phyloP scores from a whole-genome alignment of 2,113 vertebrate species.

The Hymenochirus boettgeri region DNA sequence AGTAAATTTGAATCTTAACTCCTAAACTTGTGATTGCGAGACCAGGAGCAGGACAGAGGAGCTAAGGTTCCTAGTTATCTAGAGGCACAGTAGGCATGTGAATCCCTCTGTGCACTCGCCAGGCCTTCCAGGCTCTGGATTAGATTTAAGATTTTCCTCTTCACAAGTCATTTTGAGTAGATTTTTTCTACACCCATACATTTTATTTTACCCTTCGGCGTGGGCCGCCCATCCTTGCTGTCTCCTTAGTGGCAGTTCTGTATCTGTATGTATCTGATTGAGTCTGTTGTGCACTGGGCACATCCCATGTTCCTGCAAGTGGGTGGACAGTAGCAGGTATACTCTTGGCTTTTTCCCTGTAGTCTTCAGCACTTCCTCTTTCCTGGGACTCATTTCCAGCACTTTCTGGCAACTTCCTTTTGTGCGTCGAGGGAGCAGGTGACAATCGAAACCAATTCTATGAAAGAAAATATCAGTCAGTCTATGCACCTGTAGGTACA shows the following conservation, averaged over 20 bases:
- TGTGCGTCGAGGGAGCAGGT: constrained; percentile 66
- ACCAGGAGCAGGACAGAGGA: no score
- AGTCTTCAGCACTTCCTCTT: constrained; percentile 73
- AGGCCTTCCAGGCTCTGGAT: no score
- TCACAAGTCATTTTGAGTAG: no score
- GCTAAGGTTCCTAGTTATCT: no score
- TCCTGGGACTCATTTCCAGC: constrained; percentile 69
- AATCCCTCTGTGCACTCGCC: no score
- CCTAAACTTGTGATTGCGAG: no score
- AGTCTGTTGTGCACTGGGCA: constrained; percentile 47
- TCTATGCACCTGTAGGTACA: no score
- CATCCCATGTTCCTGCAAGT: constrained; percentile 47
- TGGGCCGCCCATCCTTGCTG: constrained; percentile 46
- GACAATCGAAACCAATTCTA: constrained; percentile 96
- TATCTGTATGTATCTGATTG: constrained; percentile 51
- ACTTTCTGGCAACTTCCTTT: constrained; percentile 63
- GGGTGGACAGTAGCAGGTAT: constrained; percentile 45
- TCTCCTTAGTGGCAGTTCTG: constrained; percentile 47
- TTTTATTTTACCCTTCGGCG: constrained; percentile 42
- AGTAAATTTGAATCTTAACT: no score
- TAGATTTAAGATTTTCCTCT: no score
- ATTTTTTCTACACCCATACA: no score
- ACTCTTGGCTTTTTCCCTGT: constrained; percentile 89
- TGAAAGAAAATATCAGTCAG: background rate
- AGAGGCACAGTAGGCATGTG: no score